Percentiles rank a stretch among this genome's conserved stretches.
These are phyloP conservation scores for Coendou prehensilis DNA, from an alignment of 2,797 vertebrate species.

Conservation along the genomic window DNA sequence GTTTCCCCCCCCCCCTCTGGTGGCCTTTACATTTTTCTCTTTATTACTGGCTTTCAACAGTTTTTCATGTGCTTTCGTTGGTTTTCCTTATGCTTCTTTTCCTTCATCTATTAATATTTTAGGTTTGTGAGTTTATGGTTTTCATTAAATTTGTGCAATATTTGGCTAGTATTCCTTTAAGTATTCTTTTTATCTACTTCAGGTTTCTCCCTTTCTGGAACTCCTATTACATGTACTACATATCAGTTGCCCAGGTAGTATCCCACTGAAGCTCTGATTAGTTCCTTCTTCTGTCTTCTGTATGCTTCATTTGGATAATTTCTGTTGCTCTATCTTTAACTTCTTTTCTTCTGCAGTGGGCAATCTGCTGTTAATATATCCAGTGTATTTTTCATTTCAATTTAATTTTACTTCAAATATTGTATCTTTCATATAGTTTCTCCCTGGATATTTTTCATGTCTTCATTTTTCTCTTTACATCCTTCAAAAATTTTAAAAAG, in stretches of 20 bases:
- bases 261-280: background rate
- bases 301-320: background rate
- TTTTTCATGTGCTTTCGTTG: constrained; percentile 12
- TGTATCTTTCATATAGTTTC: background rate
- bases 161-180: constrained; percentile 10
- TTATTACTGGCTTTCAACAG: constrained; percentile 25
- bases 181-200: background rate
- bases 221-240: background rate
- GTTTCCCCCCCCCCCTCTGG: background rate
- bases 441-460: constrained; percentile 15
- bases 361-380: background rate
- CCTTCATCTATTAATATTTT: constrained; percentile 36
- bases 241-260: background rate
- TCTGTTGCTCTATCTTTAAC: background rate
- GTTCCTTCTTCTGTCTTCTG: background rate
- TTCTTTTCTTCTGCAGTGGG: background rate
- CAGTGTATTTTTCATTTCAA: constrained; percentile 29
- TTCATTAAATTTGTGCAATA: constrained; percentile 19
- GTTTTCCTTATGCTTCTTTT: constrained; percentile 21
- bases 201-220: background rate
- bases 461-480: constrained; percentile 39
- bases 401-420: background rate
- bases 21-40: background rate
- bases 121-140: constrained; percentile 10
- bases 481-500: background rate